Evolutionary conservation across 2,797 vertebrate species (phyloP).

Genomic region (Malurus leucopterus): DNA sequence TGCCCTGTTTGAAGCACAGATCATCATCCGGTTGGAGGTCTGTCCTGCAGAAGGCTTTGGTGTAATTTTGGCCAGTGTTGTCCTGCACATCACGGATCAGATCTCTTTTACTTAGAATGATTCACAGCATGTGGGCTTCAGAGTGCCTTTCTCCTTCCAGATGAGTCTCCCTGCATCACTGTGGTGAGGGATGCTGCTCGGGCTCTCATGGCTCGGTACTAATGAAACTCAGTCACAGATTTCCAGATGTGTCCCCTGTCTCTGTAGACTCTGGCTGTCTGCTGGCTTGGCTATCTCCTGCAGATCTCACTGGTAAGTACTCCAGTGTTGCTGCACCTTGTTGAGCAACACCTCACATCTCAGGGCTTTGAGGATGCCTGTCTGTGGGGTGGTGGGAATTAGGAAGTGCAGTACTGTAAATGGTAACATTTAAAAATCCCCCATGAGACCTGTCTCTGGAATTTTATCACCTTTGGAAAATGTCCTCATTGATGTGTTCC

Average conservation of each 20-base stretch:
- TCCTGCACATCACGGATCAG: not conserved
- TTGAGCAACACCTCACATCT: not conserved
- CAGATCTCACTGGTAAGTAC: not conserved
- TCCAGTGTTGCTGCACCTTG: accelerated
- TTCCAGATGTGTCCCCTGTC: not conserved
- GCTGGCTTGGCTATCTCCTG: not conserved
- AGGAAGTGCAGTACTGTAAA: not conserved
- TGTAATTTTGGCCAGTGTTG: not conserved
- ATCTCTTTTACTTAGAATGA: not conserved
- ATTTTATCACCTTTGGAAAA: not conserved
- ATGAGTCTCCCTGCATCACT: not conserved
- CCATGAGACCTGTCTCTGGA: not conserved
- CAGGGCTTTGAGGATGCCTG: not conserved
- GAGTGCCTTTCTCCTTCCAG: not conserved
- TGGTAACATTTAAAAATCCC: not conserved
- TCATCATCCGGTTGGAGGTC: not conserved
- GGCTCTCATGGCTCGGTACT: not conserved
- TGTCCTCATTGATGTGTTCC: accelerated
- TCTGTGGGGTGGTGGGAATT: not conserved
- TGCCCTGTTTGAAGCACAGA: not conserved
- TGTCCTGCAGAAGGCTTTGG: not conserved
- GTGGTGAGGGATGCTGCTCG: not conserved
- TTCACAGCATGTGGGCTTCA: not conserved
- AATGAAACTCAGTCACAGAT: not conserved
- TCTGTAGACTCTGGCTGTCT: not conserved